Evolutionary conservation across 53 echinoderm and acorn worm genomes (phyloP).

Genomic region (Echinarachnius parma): DNA sequence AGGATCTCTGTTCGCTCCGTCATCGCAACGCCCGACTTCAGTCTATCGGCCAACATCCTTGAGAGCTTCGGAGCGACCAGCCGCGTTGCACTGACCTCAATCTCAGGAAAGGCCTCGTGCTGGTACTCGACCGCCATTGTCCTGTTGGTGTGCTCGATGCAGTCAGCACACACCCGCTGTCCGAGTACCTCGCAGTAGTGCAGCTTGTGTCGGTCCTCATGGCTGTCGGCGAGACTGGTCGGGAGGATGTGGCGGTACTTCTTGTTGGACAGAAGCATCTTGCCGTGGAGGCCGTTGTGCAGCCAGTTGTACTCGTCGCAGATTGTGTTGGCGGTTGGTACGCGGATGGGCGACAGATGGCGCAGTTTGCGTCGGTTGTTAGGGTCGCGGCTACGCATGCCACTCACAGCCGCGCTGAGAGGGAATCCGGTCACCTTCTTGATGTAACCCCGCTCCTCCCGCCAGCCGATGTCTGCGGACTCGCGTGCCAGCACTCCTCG

Average conservation of each 20-base stretch:
- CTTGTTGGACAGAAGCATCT: slow-evolving; percentile 67
- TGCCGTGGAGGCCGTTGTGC: slow-evolving; percentile 78
- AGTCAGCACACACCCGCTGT: slow-evolving; percentile 68
- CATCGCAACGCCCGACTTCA: slow-evolving; percentile 18
- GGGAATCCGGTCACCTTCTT: slow-evolving; percentile 67
- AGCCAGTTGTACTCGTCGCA: slow-evolving; percentile 80
- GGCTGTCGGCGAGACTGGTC: slow-evolving; percentile 35
- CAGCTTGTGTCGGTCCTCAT: slow-evolving; percentile 36
- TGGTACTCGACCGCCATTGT: slow-evolving; percentile 82
- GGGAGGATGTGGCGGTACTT: slow-evolving; percentile 63
- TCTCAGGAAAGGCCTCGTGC: slow-evolving; percentile 75
- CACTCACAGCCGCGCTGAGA: slow-evolving; percentile 71
- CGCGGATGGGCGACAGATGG: slow-evolving; percentile 37
- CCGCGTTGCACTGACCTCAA: slow-evolving; percentile 73
- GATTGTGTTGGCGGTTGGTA: slow-evolving; percentile 79
- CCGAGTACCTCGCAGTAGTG: slow-evolving; percentile 93
- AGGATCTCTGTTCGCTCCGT: neutral
- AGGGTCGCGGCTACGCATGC: slow-evolving; percentile 51
- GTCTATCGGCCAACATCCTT: slow-evolving; percentile 45
- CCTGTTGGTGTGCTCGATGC: slow-evolving; percentile 72
- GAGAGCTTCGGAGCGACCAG: slow-evolving; percentile 81
- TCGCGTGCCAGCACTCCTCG: slow-evolving; percentile 59
- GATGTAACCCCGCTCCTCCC: slow-evolving; percentile 68
- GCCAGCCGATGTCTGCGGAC: slow-evolving; percentile 65
- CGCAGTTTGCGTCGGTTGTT: slow-evolving; percentile 35